Conservation (phyloP, 2,113 vertebrate genomes). For the Grammomys surdaster region DNA sequence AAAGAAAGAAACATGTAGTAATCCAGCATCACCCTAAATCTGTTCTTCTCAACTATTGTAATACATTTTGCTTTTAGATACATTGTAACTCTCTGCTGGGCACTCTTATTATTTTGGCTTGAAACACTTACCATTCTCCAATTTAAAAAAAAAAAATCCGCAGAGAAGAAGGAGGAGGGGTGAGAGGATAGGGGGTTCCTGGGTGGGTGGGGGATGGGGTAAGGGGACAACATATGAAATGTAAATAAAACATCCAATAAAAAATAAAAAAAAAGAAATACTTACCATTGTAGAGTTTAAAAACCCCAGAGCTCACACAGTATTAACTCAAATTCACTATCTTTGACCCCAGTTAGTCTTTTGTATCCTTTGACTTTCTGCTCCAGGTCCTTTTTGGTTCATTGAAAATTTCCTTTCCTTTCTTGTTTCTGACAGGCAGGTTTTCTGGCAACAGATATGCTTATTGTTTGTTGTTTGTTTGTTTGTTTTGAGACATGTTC, state of each 20-base stretch:
- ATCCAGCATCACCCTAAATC: rapidly evolving
- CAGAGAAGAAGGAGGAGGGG: too few species aligned
- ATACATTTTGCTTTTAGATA: neutral
- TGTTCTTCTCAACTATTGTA: neutral
- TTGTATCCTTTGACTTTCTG: neutral
- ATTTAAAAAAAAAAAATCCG: too few species aligned
- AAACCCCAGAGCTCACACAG: neutral
- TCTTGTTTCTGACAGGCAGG: neutral
- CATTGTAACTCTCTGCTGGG: neutral
- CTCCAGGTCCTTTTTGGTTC: neutral
- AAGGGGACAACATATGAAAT: too few species aligned
- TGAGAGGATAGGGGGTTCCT: too few species aligned
- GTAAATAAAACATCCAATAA: too few species aligned
- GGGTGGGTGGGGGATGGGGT: too few species aligned
- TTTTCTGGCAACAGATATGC: neutral
- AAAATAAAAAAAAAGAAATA: neutral
- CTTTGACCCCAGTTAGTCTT: neutral
- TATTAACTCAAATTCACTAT: neutral
- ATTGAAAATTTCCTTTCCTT: neutral
- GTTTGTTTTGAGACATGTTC: neutral
- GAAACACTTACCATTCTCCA: neutral
- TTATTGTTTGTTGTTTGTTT: neutral
- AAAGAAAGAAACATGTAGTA: neutral
- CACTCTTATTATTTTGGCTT: neutral
- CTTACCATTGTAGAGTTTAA: neutral